These are phyloP conservation scores for Boleophthalmus pectinirostris DNA, from an alignment of 2,113 vertebrate genomes.

Conservation along the genomic window DNA sequence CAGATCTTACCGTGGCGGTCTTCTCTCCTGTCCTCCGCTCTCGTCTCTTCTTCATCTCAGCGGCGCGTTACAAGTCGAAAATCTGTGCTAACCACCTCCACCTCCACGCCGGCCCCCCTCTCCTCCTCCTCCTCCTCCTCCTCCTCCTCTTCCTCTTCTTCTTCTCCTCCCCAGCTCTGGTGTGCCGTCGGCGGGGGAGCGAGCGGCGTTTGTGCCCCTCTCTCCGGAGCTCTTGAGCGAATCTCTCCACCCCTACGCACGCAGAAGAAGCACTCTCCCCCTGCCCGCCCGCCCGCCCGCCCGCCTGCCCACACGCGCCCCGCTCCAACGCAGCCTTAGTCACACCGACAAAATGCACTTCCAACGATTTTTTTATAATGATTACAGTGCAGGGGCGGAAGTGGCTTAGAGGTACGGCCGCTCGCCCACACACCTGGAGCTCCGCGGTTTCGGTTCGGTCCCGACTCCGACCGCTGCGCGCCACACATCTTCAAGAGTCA, in stretches of 20 bases:
- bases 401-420: not conserved
- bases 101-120: slow-evolving; percentile 34
- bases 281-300: slow-evolving; percentile 8
- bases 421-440: not conserved
- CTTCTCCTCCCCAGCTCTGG: slow-evolving; percentile 48
- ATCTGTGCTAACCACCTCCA: not conserved
- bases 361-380: not conserved
- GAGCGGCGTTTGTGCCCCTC: slow-evolving; percentile 72
- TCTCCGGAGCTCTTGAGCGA: slow-evolving; percentile 74
- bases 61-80: slow-evolving; percentile 63
- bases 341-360: not conserved
- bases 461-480: not conserved
- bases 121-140: slow-evolving; percentile 64
- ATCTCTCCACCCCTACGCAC: slow-evolving; percentile 74
- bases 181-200: slow-evolving; percentile 32
- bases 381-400: not conserved
- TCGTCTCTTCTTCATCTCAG: slow-evolving; percentile 34
- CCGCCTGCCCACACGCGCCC: slow-evolving; percentile 33
- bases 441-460: not conserved
- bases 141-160: slow-evolving; percentile 63
- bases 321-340: not conserved
- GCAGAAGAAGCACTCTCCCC: too few relatives aligned
- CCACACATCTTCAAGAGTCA: too few relatives aligned
- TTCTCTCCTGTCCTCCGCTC: slow-evolving; percentile 27
- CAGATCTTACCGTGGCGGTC: slow-evolving; percentile 57